phyloP scores from a whole-genome alignment of 1,140 invertebrate species.

The Anthonomus grandis region DNA sequence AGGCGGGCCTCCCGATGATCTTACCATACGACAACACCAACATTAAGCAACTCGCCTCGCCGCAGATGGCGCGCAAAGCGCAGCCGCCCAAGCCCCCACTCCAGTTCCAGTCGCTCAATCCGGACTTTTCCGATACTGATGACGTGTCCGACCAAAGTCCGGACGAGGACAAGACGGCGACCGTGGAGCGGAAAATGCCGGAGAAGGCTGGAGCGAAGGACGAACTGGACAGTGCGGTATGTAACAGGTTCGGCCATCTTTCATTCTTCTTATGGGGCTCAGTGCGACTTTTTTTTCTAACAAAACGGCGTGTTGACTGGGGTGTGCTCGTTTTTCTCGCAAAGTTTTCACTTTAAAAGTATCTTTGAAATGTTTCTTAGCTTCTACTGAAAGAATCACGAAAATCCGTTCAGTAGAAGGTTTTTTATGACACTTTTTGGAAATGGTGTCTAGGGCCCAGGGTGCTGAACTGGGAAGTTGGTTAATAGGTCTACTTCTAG shows the following conservation, averaged over 20 bases:
- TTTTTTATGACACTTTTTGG: too few relatives aligned
- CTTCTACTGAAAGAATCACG: too few relatives aligned
- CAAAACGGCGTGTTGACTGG: not conserved
- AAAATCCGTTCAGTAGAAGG: too few relatives aligned
- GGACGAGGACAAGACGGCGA: slow-evolving; percentile 70
- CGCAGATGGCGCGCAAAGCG: slow-evolving; percentile 67
- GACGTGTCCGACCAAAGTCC: slow-evolving; percentile 69
- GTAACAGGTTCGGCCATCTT: slow-evolving; percentile 29
- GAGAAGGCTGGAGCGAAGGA: slow-evolving; percentile 79
- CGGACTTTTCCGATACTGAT: slow-evolving; percentile 68
- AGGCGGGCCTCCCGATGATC: slow-evolving; percentile 79
- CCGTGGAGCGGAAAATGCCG: slow-evolving; percentile 69
- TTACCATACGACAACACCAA: slow-evolving; percentile 76
- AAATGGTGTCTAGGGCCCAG: too few relatives aligned
- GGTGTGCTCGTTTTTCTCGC: too few relatives aligned
- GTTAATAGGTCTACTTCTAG: too few relatives aligned
- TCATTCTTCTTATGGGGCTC: too few relatives aligned
- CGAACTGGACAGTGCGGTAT: slow-evolving; percentile 74
- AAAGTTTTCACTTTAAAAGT: too few relatives aligned
- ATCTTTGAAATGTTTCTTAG: too few relatives aligned
- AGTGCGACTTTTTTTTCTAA: slow-evolving; percentile 24
- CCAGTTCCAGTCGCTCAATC: slow-evolving; percentile 61
- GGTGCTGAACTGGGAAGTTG: too few relatives aligned
- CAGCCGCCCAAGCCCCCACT: slow-evolving; percentile 68
- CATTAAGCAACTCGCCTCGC: slow-evolving; percentile 67